phyloP scores from a whole-genome alignment of 2,113 vertebrate genomes.

The Trichomycterus rosablanca region DNA sequence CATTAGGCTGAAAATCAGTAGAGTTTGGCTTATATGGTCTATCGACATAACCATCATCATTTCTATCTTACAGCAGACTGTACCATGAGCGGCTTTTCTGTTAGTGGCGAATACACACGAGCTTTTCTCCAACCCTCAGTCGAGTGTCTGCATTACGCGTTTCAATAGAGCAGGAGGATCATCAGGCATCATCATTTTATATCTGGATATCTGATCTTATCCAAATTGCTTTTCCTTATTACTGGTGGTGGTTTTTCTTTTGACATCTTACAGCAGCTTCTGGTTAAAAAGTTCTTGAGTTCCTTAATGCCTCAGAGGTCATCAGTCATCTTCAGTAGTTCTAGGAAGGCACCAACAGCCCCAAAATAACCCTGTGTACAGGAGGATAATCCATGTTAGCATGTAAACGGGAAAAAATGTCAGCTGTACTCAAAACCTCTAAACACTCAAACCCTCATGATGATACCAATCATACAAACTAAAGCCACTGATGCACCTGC shows the following conservation, averaged over 20 bases:
- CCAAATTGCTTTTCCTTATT: constrained; percentile 36
- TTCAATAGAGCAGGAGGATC: constrained; percentile 12
- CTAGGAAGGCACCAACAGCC: constrained; percentile 79
- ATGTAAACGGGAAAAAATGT: no score
- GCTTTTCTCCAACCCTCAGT: constrained; percentile 17
- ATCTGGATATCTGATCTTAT: constrained; percentile 24
- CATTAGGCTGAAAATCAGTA: constrained; percentile 21
- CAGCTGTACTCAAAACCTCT: no score
- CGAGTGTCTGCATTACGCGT: constrained; percentile 25
- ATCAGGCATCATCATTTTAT: constrained; percentile 24
- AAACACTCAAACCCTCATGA: no score
- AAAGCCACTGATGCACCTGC: no score
- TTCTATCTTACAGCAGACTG: constrained; percentile 33
- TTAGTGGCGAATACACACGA: constrained; percentile 36
- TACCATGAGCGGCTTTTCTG: constrained; percentile 25
- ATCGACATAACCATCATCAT: constrained; percentile 23
- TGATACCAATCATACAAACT: no score
- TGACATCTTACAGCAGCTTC: constrained; percentile 48
- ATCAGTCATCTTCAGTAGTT: constrained; percentile 67
- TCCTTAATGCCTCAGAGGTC: constrained; percentile 41
- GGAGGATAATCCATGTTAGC: neutral
- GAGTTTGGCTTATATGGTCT: constrained; percentile 29
- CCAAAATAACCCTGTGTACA: constrained; percentile 81
- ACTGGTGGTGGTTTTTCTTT: constrained; percentile 28
- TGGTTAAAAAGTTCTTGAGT: constrained; percentile 25